These are phyloP conservation scores for Drosophila lacteicornis DNA, from an alignment of 1,140 invertebrate genomes.

Conservation along the genomic window DNA sequence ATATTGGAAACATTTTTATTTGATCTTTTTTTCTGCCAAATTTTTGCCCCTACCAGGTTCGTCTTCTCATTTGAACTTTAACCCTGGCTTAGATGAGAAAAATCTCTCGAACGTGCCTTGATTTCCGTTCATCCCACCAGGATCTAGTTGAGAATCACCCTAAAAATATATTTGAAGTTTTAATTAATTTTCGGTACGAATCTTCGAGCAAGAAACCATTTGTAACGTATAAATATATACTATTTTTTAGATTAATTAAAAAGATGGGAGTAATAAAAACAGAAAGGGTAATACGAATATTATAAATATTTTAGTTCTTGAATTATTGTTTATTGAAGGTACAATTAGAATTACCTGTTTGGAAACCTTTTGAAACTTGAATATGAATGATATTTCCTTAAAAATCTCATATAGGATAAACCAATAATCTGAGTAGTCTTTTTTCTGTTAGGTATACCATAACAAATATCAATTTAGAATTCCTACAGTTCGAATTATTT, in stretches of 20 bases:
- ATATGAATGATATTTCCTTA: too few species aligned
- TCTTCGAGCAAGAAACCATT: constrained; percentile 21
- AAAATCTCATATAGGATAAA: too few species aligned
- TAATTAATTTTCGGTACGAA: constrained; percentile 54
- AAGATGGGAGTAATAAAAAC: background rate
- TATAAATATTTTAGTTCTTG: background rate
- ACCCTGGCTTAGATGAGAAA: constrained; percentile 54
- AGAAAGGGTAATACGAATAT: background rate
- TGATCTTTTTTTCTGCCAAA: constrained; percentile 51
- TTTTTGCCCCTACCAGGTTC: constrained; percentile 43
- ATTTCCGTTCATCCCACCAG: constrained; percentile 20
- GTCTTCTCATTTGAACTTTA: constrained; percentile 57
- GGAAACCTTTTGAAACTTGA: background rate
- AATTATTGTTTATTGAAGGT: background rate
- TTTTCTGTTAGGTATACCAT: background rate
- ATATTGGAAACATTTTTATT: constrained; percentile 64
- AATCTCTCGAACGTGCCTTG: constrained; percentile 64
- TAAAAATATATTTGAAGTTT: constrained; percentile 53
- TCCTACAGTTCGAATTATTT: background rate
- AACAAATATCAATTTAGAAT: background rate
- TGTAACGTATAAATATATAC: constrained; percentile 9
- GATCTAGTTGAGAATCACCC: constrained; percentile 49
- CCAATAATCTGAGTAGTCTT: background rate
- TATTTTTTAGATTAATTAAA: constrained; percentile 10
- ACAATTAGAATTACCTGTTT: background rate